A percentile compares a stretch with the other conserved stretches of the same genome.
Conservation (phyloP, 2,797 vertebrate species). For the Diceros bicornis region DNA sequence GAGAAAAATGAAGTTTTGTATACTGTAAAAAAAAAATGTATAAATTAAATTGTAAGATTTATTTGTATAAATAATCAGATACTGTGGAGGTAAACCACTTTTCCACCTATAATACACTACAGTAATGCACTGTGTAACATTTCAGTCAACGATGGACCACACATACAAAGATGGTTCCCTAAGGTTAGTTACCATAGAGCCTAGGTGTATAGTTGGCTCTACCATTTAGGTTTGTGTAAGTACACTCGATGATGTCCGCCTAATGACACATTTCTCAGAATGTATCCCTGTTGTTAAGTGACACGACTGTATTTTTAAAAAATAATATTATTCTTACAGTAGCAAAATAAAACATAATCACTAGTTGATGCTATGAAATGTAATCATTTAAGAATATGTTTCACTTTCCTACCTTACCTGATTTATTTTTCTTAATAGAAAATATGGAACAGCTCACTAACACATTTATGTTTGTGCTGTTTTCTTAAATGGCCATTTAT, state of each 20-base stretch:
- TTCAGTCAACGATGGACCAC: no score
- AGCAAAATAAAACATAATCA: not conserved
- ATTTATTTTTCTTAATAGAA: constrained; percentile 8
- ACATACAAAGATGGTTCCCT: no score
- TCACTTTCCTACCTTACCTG: constrained; percentile 34
- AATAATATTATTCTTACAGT: no score
- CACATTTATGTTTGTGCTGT: not conserved
- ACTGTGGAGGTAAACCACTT: not conserved
- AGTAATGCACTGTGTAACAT: no score
- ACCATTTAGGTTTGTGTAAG: no score
- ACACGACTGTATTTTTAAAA: no score
- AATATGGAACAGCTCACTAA: not conserved
- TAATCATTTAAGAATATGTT: constrained; percentile 26
- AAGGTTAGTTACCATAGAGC: no score
- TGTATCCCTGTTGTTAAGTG: no score
- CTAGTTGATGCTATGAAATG: not conserved
- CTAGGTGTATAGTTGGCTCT: no score
- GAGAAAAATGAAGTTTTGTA: not conserved
- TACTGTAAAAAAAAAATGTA: not conserved
- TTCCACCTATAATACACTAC: not conserved
- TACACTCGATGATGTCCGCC: no score
- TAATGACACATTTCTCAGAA: no score
- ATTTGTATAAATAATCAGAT: not conserved
- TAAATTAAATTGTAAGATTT: not conserved
- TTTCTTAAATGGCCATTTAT: not conserved